Base-by-base conservation (phyloP, 1,140 invertebrate species). In the Heliconius hermathena region DNA sequence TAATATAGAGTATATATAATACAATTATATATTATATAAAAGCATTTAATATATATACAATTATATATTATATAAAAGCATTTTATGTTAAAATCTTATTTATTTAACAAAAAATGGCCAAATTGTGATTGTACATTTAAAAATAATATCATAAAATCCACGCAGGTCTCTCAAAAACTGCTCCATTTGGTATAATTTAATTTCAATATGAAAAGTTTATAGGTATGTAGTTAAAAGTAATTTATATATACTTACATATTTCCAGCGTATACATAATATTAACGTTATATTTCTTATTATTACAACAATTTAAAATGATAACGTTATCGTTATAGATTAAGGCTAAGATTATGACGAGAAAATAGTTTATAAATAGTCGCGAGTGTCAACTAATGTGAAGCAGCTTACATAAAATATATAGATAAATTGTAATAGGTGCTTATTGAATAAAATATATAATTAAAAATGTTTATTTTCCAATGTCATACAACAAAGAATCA, bases 1-100 rank as follows among this genome's bases (percentile, higher is more conserved):
- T 49, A 57, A 80, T 77, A 82, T 85, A 38, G 29, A 26, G 3
- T 60, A 54, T n/a, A 1, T 52, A 5, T 16, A 52, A 0, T n/a
- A n/a, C n/a, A n/a, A n/a, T n/a, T n/a, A n/a, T n/a, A n/a, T n/a
- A n/a, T n/a, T n/a, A n/a, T n/a, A n/a, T n/a, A n/a, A n/a, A n/a
- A n/a, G n/a, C n/a, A n/a, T n/a, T n/a, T n/a, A n/a, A n/a, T n/a
- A n/a, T n/a, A n/a, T n/a, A n/a, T n/a, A n/a, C n/a, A 41, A 11
- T 41, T 11, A 36, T 33, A 33, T 33, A 33, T 33, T 46, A 46
- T 46, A 2, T 46, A 13, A 46, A 46, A 46, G 33, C 41, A 46
- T 46, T 46, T 46, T 46, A 3, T 46, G 41, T 46, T 46, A 13
- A 46, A 46, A 46, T 11, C 11, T 46, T 46, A 46, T 46, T 46